Percentiles rank a stretch among this genome's conserved stretches.
Conservation (phyloP, 2,113 vertebrate genomes). For the Thinocorus orbignyianus region DNA sequence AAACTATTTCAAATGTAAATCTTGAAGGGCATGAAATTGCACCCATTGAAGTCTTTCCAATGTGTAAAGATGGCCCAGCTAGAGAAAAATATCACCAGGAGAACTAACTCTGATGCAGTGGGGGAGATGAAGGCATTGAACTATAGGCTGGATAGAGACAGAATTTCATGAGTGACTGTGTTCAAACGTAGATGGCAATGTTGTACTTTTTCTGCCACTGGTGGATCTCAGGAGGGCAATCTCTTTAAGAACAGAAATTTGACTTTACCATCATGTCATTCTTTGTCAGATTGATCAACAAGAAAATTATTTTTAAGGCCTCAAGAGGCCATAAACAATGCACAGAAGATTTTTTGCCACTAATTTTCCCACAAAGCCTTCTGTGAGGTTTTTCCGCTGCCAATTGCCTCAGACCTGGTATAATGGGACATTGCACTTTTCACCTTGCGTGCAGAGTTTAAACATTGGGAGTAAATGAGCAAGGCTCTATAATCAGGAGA, state of each 20-base stretch:
- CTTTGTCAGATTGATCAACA: not conserved
- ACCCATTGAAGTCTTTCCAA: constrained; percentile 3
- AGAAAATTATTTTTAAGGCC: not conserved
- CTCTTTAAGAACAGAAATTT: not conserved
- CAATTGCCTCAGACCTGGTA: not conserved
- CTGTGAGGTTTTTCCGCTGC: not conserved
- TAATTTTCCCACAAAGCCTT: not conserved
- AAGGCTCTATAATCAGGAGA: not conserved
- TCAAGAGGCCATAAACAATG: not conserved
- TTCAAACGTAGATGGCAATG: constrained; percentile 37
- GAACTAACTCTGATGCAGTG: not conserved
- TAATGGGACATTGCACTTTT: not conserved
- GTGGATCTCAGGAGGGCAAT: not conserved
- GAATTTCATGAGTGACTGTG: not conserved
- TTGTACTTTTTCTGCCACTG: not conserved
- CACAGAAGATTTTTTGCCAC: not conserved
- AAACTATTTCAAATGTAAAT: constrained; percentile 26
- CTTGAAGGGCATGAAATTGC: not conserved
- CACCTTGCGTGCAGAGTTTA: not conserved
- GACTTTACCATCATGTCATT: not conserved
- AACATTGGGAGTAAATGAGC: not conserved
- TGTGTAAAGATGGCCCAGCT: not conserved
- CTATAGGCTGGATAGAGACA: not conserved
- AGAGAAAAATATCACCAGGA: not conserved
- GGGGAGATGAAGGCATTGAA: not conserved